phyloP scores from a whole-genome alignment of 1,140 invertebrate species.

The Coelopa frigida region DNA sequence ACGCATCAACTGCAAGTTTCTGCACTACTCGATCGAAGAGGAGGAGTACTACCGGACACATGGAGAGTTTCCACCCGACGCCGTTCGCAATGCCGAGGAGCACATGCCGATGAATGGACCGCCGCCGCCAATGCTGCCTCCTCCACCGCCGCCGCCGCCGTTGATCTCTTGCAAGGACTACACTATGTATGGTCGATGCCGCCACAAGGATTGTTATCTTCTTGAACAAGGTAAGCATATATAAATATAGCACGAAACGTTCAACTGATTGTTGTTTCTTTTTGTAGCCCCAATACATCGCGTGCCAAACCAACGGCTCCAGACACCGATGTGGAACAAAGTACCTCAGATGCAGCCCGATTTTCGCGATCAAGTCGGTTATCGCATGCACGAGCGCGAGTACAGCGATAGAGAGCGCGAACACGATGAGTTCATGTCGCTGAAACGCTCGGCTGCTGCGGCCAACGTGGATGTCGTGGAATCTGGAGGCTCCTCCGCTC shows the following conservation, averaged over 20 bases:
- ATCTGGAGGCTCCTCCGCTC: neutral
- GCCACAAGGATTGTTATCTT: neutral
- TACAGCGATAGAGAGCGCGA: neutral
- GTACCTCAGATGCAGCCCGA: no score
- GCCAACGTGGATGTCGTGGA: neutral
- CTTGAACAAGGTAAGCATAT: neutral
- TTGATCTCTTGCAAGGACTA: neutral
- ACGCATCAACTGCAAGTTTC: constrained; percentile 54
- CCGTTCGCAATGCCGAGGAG: neutral
- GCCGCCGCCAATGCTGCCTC: no score
- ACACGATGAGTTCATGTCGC: neutral
- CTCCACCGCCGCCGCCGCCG: no score
- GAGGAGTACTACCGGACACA: constrained; percentile 66
- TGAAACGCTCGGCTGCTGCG: neutral
- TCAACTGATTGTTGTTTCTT: no score
- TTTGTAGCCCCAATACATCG: no score
- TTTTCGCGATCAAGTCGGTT: neutral
- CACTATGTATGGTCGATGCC: neutral
- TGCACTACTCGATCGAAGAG: constrained; percentile 70
- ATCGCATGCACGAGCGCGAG: neutral
- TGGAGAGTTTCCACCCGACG: constrained; percentile 59
- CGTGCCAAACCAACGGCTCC: no score
- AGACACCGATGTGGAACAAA: no score
- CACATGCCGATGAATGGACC: no score
- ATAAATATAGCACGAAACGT: no score